Evolutionary conservation across 2,113 vertebrate genomes (phyloP).

Genomic region (Octodon degus): DNA sequence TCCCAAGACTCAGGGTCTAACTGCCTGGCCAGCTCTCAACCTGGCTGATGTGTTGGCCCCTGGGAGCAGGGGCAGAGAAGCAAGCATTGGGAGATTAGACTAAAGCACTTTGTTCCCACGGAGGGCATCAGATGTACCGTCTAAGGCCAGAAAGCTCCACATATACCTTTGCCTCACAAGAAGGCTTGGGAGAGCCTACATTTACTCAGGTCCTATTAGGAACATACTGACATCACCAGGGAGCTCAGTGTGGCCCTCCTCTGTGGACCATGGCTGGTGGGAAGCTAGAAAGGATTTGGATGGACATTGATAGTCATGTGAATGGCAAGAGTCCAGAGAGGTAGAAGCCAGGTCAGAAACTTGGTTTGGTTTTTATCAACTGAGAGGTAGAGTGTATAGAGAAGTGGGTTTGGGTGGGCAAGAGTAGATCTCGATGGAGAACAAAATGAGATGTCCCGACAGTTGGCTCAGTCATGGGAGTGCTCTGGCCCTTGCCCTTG

Average conservation of each 20-base stretch:
- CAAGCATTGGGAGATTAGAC: background rate
- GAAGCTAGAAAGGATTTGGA: background rate
- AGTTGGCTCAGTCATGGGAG: background rate
- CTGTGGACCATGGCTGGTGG: no score
- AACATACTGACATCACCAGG: background rate
- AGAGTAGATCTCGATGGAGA: background rate
- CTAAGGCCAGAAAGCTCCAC: background rate
- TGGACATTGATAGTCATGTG: background rate
- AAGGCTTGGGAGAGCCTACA: background rate
- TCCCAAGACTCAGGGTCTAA: background rate
- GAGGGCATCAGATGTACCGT: no score
- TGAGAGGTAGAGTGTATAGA: background rate
- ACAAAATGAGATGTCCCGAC: background rate
- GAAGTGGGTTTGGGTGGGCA: background rate
- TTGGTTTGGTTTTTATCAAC: background rate
- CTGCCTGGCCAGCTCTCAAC: background rate
- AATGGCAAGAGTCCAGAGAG: background rate
- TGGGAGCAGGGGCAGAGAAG: background rate
- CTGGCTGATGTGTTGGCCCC: background rate
- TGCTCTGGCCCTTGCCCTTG: background rate
- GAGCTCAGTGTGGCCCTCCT: background rate
- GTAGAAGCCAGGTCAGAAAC: background rate
- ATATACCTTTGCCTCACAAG: background rate
- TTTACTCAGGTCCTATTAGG: background rate
- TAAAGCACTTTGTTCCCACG: background rate